A percentile compares a stretch with the other conserved stretches of the same genome.
Evolutionary conservation across 2,113 vertebrate genomes (phyloP).

Genomic region (Cephalopterus ornatus): DNA sequence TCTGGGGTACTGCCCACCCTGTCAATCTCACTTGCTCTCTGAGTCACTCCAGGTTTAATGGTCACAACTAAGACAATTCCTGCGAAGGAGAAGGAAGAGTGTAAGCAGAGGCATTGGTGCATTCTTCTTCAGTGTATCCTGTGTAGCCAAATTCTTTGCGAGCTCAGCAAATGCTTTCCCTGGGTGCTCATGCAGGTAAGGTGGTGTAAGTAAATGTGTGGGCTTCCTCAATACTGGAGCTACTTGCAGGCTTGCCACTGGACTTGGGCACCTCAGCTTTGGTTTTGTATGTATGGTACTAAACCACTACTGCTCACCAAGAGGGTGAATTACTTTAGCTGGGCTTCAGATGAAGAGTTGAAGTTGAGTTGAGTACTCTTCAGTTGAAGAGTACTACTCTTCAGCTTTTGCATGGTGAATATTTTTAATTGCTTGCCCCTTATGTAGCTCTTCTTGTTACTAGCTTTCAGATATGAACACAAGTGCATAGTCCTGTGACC

Average conservation of each 20-base stretch:
- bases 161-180: background rate
- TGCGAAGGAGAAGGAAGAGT: slow-evolving; percentile 39
- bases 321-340: background rate
- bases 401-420: background rate
- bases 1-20: slow-evolving; percentile 87
- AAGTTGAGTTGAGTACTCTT: no score
- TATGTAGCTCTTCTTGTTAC: background rate
- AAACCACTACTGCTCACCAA: background rate
- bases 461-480: background rate
- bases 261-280: background rate
- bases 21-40: slow-evolving; percentile 83
- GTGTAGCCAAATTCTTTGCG: background rate
- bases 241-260: background rate
- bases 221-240: background rate
- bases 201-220: background rate
- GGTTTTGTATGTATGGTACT: background rate
- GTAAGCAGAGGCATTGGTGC: background rate
- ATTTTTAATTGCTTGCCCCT: background rate
- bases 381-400: background rate
- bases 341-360: background rate
- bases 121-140: background rate
- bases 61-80: slow-evolving; percentile 92
- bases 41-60: slow-evolving; percentile 92
- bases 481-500: background rate
- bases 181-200: background rate